Conservation (phyloP, 2,113 vertebrate genomes). For the Halichoerus grypus region DNA sequence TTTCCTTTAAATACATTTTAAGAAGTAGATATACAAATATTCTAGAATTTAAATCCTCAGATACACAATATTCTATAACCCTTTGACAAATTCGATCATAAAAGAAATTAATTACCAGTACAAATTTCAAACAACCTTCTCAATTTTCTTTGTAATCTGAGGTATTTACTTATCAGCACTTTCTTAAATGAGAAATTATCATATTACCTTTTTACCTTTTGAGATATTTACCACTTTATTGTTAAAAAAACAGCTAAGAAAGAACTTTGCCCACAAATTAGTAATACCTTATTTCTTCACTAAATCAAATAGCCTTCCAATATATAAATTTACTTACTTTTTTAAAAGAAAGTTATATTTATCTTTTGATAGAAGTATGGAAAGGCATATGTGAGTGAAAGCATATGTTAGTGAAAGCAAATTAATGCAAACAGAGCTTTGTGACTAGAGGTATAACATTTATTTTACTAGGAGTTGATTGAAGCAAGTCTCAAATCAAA, state of each 20-base stretch:
- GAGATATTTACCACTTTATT: not conserved
- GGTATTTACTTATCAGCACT: not conserved
- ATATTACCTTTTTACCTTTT: not conserved
- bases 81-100: not conserved
- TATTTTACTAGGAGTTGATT: not conserved
- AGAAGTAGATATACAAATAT: not conserved
- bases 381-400: not conserved
- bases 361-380: not conserved
- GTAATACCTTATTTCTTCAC: not conserved
- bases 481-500: not conserved
- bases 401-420: not conserved
- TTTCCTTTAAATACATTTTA: not conserved
- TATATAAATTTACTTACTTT: not conserved
- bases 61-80: not conserved
- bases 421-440: not conserved
- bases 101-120: not conserved
- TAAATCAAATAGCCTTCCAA: conserved; percentile 15
- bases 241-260: not conserved
- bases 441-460: not conserved
- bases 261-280: not conserved
- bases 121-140: not conserved
- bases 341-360: conserved; percentile 10
- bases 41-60: not conserved
- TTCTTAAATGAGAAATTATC: not conserved
- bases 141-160: not conserved